Conservation (phyloP, 2,797 vertebrate genomes). For the Syngnathus rostellatus region DNA sequence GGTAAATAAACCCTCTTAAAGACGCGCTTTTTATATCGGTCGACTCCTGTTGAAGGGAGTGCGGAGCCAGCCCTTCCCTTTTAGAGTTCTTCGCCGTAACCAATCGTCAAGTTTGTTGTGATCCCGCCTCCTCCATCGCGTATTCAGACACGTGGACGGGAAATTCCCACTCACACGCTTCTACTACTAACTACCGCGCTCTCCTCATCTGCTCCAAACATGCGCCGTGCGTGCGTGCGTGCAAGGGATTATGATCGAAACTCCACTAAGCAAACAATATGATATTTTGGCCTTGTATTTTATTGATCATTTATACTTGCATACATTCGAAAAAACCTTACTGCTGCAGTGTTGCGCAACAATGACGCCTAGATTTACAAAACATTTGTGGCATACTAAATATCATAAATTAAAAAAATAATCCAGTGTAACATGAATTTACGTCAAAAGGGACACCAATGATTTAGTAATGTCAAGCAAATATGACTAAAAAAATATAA, state of each 20-base stretch:
- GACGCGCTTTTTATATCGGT: constrained; percentile 1
- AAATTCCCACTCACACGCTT: constrained; percentile 67
- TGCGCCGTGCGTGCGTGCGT: not conserved
- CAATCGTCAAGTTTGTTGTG: constrained; percentile 72
- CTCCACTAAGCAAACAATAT: not conserved
- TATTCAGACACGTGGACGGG: constrained; percentile 74
- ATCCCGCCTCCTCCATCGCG: constrained; percentile 46
- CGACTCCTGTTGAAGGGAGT: fast-evolving
- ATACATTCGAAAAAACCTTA: too few species aligned
- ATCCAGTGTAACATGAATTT: too few species aligned
- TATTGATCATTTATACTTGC: too few species aligned
- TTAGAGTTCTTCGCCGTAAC: constrained; percentile 33
- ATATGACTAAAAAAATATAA: too few species aligned
- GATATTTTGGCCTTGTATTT: too few species aligned
- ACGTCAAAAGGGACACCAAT: too few species aligned
- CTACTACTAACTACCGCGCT: not conserved
- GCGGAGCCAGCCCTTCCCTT: constrained; percentile 11
- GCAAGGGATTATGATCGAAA: not conserved
- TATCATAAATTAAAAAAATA: too few species aligned
- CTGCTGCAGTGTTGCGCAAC: not conserved
- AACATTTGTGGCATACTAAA: too few species aligned
- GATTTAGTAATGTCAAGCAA: too few species aligned
- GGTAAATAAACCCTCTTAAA: constrained; percentile 54
- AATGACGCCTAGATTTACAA: not conserved
- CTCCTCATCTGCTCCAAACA: constrained; percentile 16